Conservation (phyloP, 2,888 invertebrate species). For the Actias luna region DNA sequence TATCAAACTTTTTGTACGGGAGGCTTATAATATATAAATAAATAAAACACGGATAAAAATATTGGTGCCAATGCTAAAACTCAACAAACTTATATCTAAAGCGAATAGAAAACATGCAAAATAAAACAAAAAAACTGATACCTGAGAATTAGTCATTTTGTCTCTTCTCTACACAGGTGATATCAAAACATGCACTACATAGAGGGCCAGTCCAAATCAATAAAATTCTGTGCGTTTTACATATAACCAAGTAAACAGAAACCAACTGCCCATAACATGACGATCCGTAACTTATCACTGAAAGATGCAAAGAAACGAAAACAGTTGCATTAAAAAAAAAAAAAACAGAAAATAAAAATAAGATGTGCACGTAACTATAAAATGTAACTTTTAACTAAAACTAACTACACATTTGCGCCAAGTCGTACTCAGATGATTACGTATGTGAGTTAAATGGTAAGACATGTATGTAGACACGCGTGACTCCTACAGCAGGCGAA, state of each 20-base stretch:
- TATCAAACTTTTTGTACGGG: neutral
- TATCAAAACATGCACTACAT: constrained; percentile 76
- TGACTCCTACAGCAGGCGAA: constrained; percentile 63
- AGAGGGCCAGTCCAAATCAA: constrained; percentile 68
- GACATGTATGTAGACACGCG: constrained; percentile 54
- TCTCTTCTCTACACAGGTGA: constrained; percentile 65
- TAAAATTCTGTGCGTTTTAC: constrained; percentile 73
- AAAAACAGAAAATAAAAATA: constrained; percentile 44
- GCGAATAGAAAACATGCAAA: constrained; percentile 48
- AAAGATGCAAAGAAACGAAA: constrained; percentile 68
- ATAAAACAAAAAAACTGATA: constrained; percentile 61
- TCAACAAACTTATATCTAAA: constrained; percentile 21
- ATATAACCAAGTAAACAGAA: constrained; percentile 69
- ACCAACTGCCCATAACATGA: constrained; percentile 71
- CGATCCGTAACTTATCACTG: constrained; percentile 75
- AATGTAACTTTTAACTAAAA: no score
- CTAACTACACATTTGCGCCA: constrained; percentile 43
- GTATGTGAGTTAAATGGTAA: constrained; percentile 47
- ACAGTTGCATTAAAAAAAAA: constrained; percentile 65
- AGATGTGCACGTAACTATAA: constrained; percentile 35
- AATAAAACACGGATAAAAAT: neutral
- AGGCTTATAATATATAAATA: neutral
- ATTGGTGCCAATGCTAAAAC: constrained; percentile 11
- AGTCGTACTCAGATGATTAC: constrained; percentile 50
- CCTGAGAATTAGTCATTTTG: constrained; percentile 84